Evolutionary conservation across 1,140 invertebrate genomes (phyloP).

Genomic region (Ruditapes philippinarum): DNA sequence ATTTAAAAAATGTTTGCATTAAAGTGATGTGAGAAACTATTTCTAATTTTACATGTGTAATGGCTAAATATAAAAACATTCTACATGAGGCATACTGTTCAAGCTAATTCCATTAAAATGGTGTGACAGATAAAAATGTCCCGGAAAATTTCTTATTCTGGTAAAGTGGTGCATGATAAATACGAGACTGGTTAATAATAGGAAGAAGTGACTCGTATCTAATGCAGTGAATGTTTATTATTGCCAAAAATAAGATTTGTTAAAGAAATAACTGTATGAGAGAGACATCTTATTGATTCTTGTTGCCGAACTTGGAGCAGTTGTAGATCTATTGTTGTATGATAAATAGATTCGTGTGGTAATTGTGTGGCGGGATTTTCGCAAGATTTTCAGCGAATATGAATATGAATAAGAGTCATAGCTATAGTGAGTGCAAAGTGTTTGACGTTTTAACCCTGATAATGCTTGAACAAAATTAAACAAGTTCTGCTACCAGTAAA

Average conservation of each 20-base stretch:
- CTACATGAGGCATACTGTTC: no score
- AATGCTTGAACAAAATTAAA: no score
- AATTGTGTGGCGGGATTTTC: neutral
- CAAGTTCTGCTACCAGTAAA: no score
- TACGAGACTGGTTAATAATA: constrained; percentile 17
- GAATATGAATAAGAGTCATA: neutral
- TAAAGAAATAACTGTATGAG: constrained; percentile 1
- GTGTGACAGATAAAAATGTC: neutral
- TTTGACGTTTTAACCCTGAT: no score
- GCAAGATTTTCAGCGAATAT: neutral
- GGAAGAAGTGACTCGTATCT: constrained; percentile 35
- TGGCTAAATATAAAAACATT: no score
- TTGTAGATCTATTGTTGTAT: neutral
- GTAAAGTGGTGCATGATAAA: constrained; percentile 28
- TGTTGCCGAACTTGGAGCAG: neutral
- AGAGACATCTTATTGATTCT: constrained; percentile 37
- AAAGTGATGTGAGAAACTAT: no score
- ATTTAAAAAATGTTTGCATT: no score
- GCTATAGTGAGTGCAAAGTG: neutral
- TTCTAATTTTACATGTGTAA: no score
- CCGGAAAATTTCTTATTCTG: neutral
- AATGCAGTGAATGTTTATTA: constrained; percentile 37
- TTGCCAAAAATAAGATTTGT: constrained; percentile 43
- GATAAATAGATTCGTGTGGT: constrained; percentile 32
- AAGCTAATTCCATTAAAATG: neutral